Conservation (phyloP, 1,140 invertebrate species). For the Akabosia matsudoensis region DNA sequence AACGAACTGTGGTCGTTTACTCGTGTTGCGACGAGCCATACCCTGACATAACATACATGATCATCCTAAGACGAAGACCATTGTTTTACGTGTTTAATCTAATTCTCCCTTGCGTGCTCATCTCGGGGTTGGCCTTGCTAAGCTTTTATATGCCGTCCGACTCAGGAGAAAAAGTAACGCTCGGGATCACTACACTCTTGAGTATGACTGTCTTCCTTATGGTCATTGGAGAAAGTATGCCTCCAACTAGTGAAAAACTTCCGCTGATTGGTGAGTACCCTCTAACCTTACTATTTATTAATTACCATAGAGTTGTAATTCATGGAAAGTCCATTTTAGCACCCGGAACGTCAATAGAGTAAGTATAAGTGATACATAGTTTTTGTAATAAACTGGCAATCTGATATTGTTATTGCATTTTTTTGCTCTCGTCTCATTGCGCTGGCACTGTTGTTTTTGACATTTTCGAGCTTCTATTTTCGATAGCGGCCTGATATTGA, state of each 20-base stretch:
- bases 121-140: conserved; percentile 58
- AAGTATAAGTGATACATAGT: too few species aligned
- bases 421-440: too few species aligned
- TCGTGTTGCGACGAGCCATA: conserved; percentile 59
- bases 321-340: too few species aligned
- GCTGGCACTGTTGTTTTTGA: too few species aligned
- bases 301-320: too few species aligned
- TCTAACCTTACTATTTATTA: neutral
- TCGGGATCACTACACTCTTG: conserved; percentile 62
- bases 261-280: conserved; percentile 58
- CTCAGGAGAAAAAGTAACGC: conserved; percentile 55
- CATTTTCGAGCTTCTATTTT: too few species aligned
- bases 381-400: too few species aligned
- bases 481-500: too few species aligned
- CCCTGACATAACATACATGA: conserved; percentile 59
- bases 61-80: conserved; percentile 56
- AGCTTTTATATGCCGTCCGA: conserved; percentile 62
- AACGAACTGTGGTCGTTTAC: conserved; percentile 54
- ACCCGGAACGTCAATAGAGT: too few species aligned
- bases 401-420: too few species aligned
- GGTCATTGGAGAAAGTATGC: conserved; percentile 63
- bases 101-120: conserved; percentile 60
- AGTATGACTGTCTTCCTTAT: conserved; percentile 65
- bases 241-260: conserved; percentile 60
- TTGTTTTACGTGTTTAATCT: conserved; percentile 62